Base-by-base conservation (phyloP, 1,140 invertebrate genomes). In the Formica exsecta region DNA sequence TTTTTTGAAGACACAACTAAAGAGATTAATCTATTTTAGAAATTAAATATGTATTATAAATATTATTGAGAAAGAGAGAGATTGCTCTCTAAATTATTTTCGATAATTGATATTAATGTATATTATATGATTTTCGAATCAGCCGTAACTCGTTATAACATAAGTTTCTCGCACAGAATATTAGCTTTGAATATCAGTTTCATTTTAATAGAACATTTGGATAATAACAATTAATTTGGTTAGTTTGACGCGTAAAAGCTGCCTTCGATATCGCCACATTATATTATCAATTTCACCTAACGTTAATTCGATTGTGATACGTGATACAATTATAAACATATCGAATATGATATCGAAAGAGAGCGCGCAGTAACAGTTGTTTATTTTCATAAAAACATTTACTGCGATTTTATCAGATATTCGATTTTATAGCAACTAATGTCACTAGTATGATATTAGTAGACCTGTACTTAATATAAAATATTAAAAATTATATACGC, bases 211-310 rank as follows among this genome's bases (percentile, higher is more conserved):
- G 25, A 11, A 19, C 19, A 59, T 44, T 81, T 70, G 44, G 1
- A 80, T 71, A 70, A 80, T 19, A 22, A 70, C 5, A 80, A 54
- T 79, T 29, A n/a, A 80, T 70, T 32, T 70, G 7, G 22, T 70
- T 70, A 32, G 5, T 64, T 48, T n/a, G 9, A 71, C 25, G 19
- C 13, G 51, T 59, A 81, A 81, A 44, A 81, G 16, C 36, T 22
- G 9, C 6, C 41, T 9, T 68, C 3, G 32, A 68, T 51, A 41
- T 54, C 1, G 36, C 51, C 7, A 16, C 36, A 38, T 7, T 57
- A 32, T 70, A 59, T 70, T 81, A 81, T 32, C 59, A 71, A 71
- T 71, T 81, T 70, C 9, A 2, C n/a, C 16, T 7, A 32, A 61
- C 22, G 22, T 38, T 80, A 70, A 70, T 80, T 29, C 48, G 6